phyloP scores from a whole-genome alignment of 1,140 invertebrate genomes.

The Micrasema minimum region DNA sequence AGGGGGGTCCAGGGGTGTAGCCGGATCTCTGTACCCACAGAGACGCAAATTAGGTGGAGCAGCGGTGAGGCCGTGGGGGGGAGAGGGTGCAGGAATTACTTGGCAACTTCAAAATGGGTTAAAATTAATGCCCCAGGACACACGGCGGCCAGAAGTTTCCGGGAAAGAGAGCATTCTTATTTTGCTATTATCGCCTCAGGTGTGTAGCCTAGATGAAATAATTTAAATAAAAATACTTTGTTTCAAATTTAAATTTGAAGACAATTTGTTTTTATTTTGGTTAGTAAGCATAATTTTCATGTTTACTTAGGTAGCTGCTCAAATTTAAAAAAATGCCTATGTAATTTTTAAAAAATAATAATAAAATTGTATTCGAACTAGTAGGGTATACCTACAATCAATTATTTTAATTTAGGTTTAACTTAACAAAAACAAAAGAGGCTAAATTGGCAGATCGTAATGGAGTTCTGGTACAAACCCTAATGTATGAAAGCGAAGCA shows the following conservation, averaged over 20 bases:
- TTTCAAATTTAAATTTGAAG: background rate
- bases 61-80: background rate
- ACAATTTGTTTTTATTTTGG: no score
- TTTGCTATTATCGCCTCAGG: constrained; percentile 52
- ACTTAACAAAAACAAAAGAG: no score
- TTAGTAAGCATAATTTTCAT: no score
- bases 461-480: no score
- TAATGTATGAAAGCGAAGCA: no score
- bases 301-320: no score
- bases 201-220: constrained; percentile 25
- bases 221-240: constrained; percentile 1
- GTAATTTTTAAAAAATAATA: no score
- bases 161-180: constrained; percentile 52
- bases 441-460: no score
- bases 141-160: constrained; percentile 48
- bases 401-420: no score
- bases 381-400: no score
- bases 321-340: no score
- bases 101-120: constrained; percentile 55
- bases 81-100: constrained; percentile 51
- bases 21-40: background rate
- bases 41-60: constrained; percentile 15
- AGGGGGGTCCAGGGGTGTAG: background rate
- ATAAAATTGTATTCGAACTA: no score
- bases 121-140: constrained; percentile 54